Conservation (phyloP, 2,797 vertebrate species). For the Pseudochaenichthys georgianus region DNA sequence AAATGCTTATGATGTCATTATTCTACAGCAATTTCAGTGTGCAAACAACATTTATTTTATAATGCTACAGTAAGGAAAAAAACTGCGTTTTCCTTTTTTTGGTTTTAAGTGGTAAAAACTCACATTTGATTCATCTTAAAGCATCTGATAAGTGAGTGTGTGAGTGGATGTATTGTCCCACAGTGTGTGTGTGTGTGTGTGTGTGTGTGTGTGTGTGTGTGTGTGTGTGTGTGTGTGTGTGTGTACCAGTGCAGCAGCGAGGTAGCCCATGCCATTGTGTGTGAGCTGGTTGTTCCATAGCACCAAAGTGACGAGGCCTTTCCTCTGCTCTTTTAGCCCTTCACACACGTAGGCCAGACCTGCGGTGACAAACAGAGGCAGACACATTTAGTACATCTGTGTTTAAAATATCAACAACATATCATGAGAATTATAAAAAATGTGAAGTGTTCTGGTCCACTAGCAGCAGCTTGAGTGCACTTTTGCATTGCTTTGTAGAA, state of each 20-base stretch:
- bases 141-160: constrained; percentile 4
- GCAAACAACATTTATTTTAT: too few species aligned
- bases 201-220: constrained; percentile 1
- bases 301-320: constrained; percentile 93
- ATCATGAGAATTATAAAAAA: neutral
- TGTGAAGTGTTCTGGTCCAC: neutral
- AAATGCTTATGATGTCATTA: too few species aligned
- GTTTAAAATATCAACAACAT: neutral
- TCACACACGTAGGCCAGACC: constrained; percentile 95
- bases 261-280: constrained; percentile 94
- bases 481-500: neutral
- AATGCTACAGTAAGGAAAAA: too few species aligned
- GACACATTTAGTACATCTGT: neutral
- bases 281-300: constrained; percentile 98
- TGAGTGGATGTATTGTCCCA: neutral
- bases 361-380: constrained; percentile 57
- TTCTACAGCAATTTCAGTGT: too few species aligned
- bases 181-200: too few species aligned
- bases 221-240: constrained; percentile 32
- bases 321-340: constrained; percentile 95
- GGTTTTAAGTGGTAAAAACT: neutral
- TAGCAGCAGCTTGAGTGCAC: neutral
- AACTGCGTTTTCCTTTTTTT: too few species aligned
- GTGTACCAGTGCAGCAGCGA: constrained; percentile 93
- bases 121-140: constrained; percentile 16